Percentiles rank a stretch among this genome's conserved stretches.
These are phyloP conservation scores for Agrotis puta DNA, from an alignment of 2,888 invertebrate genomes.

Conservation along the genomic window DNA sequence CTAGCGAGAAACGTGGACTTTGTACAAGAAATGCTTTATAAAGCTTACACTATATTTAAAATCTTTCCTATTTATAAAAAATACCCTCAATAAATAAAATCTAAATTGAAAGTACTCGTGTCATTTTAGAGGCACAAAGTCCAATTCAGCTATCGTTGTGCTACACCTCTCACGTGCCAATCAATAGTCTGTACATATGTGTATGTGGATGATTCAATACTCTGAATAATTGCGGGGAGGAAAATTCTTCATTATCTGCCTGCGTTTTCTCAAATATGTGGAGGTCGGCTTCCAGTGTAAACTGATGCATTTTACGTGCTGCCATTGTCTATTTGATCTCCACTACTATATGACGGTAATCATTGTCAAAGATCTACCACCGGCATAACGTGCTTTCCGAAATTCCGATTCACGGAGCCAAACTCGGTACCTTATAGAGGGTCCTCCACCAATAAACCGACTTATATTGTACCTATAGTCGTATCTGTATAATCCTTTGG, in stretches of 20 bases:
- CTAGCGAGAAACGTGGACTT: not conserved
- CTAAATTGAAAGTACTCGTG: not conserved
- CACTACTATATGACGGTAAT: too few species aligned
- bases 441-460: too few species aligned
- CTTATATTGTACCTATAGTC: too few species aligned
- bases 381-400: too few species aligned
- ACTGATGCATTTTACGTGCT: too few species aligned
- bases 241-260: not conserved
- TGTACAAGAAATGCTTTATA: not conserved
- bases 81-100: not conserved
- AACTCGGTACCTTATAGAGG: too few species aligned
- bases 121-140: conserved; percentile 26
- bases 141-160: conserved; percentile 7
- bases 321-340: too few species aligned
- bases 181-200: not conserved
- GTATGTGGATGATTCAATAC: not conserved
- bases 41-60: not conserved
- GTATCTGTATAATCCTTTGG: too few species aligned
- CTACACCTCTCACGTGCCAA: conserved; percentile 29
- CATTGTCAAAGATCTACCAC: too few species aligned
- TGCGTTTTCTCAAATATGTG: not conserved
- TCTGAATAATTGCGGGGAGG: not conserved
- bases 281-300: too few species aligned
- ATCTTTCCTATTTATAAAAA: not conserved
- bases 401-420: too few species aligned